Percentiles rank a stretch among this genome's conserved stretches.
These are phyloP conservation scores for Urocitellus parryii DNA, from an alignment of 2,113 vertebrate species.

Conservation along the genomic window DNA sequence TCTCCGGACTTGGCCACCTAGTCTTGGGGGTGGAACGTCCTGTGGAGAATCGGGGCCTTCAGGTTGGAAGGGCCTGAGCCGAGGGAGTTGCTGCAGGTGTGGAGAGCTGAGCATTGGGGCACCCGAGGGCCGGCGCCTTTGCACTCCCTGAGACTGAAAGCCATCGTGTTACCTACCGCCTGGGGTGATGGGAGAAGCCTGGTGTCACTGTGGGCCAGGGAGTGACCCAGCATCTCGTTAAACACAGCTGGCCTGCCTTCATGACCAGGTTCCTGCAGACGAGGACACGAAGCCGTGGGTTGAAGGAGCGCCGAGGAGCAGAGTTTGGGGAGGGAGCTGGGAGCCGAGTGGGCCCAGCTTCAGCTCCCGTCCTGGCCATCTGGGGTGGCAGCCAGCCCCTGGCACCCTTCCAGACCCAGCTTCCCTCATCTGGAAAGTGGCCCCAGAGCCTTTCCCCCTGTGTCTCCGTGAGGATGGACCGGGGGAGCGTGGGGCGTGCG, in stretches of 20 bases:
- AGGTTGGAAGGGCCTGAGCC: neutral
- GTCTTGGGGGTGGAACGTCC: too few species aligned
- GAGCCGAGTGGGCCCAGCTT: too few species aligned
- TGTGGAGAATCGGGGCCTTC: accelerated
- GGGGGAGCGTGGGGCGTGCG: accelerated
- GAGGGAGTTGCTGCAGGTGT: accelerated
- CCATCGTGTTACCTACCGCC: too few species aligned
- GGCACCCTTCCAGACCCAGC: neutral
- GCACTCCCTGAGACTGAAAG: neutral
- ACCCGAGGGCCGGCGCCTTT: accelerated
- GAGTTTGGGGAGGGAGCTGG: neutral
- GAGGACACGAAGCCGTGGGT: neutral
- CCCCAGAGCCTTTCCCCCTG: neutral
- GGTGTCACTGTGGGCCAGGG: neutral
- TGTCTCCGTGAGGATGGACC: too few species aligned
- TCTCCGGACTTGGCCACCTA: neutral
- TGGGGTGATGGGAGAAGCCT: neutral
- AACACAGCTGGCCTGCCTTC: too few species aligned
- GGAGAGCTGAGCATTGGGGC: accelerated
- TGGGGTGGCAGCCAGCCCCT: accelerated
- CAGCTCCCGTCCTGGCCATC: neutral
- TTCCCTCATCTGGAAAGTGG: neutral
- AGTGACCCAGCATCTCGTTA: neutral
- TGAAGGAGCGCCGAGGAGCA: neutral
- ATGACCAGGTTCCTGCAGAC: accelerated